Evolutionary conservation across 2,888 invertebrate genomes (phyloP), one percentile per base, ranked within the genome.

Genomic region (Euplagia quadripunctaria): DNA sequence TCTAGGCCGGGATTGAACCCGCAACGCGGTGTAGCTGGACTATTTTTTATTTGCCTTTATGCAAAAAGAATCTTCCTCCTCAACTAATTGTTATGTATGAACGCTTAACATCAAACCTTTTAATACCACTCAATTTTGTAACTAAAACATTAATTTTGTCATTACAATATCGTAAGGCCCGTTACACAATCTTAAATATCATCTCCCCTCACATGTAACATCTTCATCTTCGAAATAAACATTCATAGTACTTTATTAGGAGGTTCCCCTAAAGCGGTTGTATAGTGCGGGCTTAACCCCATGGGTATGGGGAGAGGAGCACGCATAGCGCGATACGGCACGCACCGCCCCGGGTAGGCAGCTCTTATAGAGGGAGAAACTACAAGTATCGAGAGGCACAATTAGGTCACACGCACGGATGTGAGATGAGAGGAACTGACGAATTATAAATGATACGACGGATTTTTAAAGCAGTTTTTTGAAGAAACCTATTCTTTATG

Each of bases 331-430:
- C 72, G 86, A 85, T 85, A 85, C 74, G 81, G 85, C 84, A 85
- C 86, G 85, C 86, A 73, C 74, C 52, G n/a, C 55, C 66, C 63
- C 14, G 42, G 16, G 63, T 71, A 72, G n/a, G 61, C 67, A 73
- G 69, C 73, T 69, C 67, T 43, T 71, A 55, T 72, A n/a, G 72
- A 77, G 70, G 61, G 64, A 72, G 65, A 61, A 75, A 71, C 73
- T 76, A 69, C 52, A 64, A 75, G 72, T 73, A 72, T 64, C 65
- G 71, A 75, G 73, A 49, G 64, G 61, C 20, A 72, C 72, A 82
- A 86, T 86, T 80, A 86, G 85, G 83, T 82, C 83, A 77, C 77
- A 82, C 86, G 82, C 84, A 85, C 73, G 69, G 73, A 72, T 61
- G 49, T 70, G 66, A 42, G 58, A 69, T 66, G 66, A 69, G 73